Evolutionary conservation across 2,113 vertebrate species (phyloP).

Genomic region (Alexandromys fortis): DNA sequence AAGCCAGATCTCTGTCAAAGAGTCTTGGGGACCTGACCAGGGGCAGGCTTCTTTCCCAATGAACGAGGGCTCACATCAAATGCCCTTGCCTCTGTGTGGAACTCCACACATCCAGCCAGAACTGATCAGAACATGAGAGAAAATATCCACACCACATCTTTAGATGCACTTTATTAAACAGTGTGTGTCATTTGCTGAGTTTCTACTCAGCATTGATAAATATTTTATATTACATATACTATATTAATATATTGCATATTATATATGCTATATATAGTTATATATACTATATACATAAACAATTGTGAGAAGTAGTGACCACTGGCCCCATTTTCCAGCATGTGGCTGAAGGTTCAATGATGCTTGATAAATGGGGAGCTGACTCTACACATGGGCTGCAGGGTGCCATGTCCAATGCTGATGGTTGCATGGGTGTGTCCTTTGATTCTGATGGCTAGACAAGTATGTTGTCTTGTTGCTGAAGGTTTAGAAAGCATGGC

Average conservation of each 20-base stretch:
- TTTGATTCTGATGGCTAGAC: neutral
- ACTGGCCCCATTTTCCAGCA: neutral
- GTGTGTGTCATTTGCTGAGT: neutral
- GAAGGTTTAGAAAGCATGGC: accelerated
- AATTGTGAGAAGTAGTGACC: neutral
- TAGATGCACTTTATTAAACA: neutral
- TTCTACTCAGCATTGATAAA: neutral
- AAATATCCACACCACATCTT: neutral
- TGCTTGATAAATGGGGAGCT: neutral
- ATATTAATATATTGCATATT: neutral
- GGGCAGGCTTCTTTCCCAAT: neutral
- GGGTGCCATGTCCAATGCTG: accelerated
- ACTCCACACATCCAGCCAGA: neutral
- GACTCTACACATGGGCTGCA: neutral
- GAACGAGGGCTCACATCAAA: accelerated
- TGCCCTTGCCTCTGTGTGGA: too few relatives aligned
- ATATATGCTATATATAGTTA: neutral
- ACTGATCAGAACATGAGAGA: neutral
- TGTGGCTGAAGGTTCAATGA: neutral
- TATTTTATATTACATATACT: neutral
- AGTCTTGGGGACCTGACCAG: neutral
- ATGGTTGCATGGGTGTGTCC: neutral
- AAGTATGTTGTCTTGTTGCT: neutral
- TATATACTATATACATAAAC: neutral
- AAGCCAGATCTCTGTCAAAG: neutral